These are phyloP conservation scores for Amphipyra berbera DNA, from an alignment of 2,888 invertebrate species.

Conservation along the genomic window DNA sequence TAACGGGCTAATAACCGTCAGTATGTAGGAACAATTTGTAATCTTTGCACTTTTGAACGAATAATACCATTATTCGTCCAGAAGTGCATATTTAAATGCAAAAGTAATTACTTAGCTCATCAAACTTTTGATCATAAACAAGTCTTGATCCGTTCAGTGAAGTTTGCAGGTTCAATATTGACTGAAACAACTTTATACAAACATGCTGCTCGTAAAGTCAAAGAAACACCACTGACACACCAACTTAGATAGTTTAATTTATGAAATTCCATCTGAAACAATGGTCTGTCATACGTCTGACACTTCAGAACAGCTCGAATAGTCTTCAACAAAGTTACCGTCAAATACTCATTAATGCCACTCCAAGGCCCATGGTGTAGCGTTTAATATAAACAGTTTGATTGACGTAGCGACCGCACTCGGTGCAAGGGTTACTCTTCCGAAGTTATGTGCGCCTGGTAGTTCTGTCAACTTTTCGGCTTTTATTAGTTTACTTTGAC, in stretches of 20 bases:
- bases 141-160: neutral
- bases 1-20: conserved; percentile 47
- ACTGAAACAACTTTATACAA: conserved; percentile 1
- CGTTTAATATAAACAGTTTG: conserved; percentile 51
- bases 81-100: neutral
- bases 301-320: conserved; percentile 33
- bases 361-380: conserved; percentile 14
- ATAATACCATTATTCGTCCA: too few species aligned
- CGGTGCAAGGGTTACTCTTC: conserved; percentile 44
- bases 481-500: conserved; percentile 4
- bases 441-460: conserved; percentile 41
- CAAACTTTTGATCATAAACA: neutral
- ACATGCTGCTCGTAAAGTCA: neutral
- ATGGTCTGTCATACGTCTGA: conserved; percentile 42
- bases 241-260: conserved; percentile 41
- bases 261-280: conserved; percentile 43
- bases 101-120: conserved; percentile 12
- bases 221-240: conserved; percentile 13
- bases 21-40: conserved; percentile 41
- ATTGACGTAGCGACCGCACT: conserved; percentile 58
- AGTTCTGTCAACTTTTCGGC: conserved; percentile 32
- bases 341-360: conserved; percentile 58
- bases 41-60: too few species aligned
- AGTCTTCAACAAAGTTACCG: conserved; percentile 48
- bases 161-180: conserved; percentile 3